Evolutionary conservation across 2,113 vertebrate genomes (phyloP), one percentile per base, ranked within the genome.

Genomic region (Peromyscus polionotus): DNA sequence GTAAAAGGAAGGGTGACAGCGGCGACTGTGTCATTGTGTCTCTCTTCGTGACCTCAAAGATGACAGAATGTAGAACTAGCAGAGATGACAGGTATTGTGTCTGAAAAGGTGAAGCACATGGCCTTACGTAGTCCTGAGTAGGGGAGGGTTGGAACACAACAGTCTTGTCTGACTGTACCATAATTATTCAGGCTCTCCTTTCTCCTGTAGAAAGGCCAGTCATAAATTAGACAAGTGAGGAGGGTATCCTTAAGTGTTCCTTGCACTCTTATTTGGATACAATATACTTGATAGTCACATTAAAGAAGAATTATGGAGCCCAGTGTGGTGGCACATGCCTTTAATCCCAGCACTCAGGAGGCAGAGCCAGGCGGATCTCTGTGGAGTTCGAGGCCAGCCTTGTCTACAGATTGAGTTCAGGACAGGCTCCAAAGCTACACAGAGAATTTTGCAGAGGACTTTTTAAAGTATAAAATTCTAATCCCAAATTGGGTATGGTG

Each of bases 1-100:
- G 89, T 59, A 75, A 96, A 91, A 89, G 87, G 65, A 75, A 79
- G 79, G 77, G 54, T 70, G 39, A 67, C 4, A 51, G 80, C 39
- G 95, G 5, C 73, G 26, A 92, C 59, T 80, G 31, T 76, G 5
- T 81, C 79, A 77, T 19, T 68, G 72, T 93, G 20, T 90, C 13
- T 76, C 73, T 94, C 77, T 94, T 83, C 86, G 92, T 84, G 65
- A 87, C 57, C 91, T 57, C 42, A 94, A 79, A 95, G 93, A 93
- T 59, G 36, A 89, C 70, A 68, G 73, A 93, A 81, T 75, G 86
- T 83, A 89, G 79, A 91, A 87, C 86, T 8, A 36, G 87, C 36
- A 89, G 77, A 95, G 85, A 31, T 91, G 12, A 65, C 33, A 33
- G 48, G 63, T 48, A 17, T 68, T 83, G 5, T 26, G 68, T 9